Percentiles rank a stretch among this genome's conserved stretches.
These are phyloP conservation scores for Dunckerocampus dactyliophorus DNA, from an alignment of 2,113 vertebrate species.

Conservation along the genomic window DNA sequence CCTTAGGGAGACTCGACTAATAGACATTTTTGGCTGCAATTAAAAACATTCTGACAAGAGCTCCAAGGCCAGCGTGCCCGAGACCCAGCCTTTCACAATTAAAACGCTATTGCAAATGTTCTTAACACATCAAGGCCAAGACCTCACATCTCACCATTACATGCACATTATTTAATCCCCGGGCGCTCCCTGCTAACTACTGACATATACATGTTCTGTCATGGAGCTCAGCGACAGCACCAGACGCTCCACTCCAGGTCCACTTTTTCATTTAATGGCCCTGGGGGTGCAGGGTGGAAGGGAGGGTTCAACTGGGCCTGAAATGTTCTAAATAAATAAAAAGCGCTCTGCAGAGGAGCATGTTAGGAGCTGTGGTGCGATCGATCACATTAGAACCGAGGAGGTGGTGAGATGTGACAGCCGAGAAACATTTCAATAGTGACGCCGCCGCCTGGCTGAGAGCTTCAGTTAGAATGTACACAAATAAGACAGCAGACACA, in stretches of 20 bases:
- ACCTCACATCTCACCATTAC: constrained; percentile 66
- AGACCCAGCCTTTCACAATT: constrained; percentile 52
- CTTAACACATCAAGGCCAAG: constrained; percentile 66
- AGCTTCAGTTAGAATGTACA: constrained; percentile 46
- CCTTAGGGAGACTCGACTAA: constrained; percentile 57
- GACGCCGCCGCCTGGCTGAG: constrained; percentile 53
- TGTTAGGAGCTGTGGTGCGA: constrained; percentile 54
- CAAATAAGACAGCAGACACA: constrained; percentile 42
- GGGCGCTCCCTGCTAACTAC: constrained; percentile 56
- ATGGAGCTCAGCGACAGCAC: constrained; percentile 63
- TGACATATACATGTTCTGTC: constrained; percentile 70
- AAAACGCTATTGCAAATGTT: constrained; percentile 66
- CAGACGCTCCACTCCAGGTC: constrained; percentile 54
- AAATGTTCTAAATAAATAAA: constrained; percentile 63
- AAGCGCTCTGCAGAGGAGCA: constrained; percentile 57
- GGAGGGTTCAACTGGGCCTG: constrained; percentile 64
- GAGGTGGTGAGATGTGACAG: constrained; percentile 66
- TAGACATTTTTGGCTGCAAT: constrained; percentile 72
- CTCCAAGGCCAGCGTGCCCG: constrained; percentile 45
- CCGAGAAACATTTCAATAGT: constrained; percentile 69
- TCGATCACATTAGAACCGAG: constrained; percentile 68
- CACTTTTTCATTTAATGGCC: constrained; percentile 69
- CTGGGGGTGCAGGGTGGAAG: constrained; percentile 21
- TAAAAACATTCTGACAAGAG: constrained; percentile 66
- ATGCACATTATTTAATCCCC: constrained; percentile 69